phyloP scores from a whole-genome alignment of 2,797 vertebrate species.

The Alosa sapidissima region DNA sequence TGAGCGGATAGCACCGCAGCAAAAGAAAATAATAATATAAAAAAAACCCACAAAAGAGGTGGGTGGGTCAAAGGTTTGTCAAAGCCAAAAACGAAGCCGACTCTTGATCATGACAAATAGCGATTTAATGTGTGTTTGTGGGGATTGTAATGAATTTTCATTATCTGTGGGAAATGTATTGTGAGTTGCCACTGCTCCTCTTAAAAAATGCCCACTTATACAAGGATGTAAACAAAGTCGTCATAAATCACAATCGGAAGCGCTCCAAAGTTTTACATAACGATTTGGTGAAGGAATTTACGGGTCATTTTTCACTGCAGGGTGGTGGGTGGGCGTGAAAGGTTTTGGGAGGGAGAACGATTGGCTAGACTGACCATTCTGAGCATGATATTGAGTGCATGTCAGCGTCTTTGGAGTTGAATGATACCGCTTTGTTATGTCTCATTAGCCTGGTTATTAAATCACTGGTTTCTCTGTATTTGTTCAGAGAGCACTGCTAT shows the following conservation, averaged over 20 bases:
- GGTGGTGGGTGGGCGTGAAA: not conserved
- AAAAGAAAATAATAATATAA: not conserved
- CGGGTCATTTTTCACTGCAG: not conserved
- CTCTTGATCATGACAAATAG: constrained; percentile 18
- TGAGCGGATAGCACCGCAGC: not conserved
- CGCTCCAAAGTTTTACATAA: not conserved
- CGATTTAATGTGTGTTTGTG: constrained; percentile 6
- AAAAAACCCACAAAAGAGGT: not conserved
- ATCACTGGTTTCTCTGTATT: not conserved
- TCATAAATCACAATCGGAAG: constrained; percentile 15
- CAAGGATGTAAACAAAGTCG: constrained; percentile 6
- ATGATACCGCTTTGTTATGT: constrained; percentile 19
- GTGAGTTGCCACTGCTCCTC: constrained; percentile 16
- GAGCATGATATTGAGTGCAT: constrained; percentile 21
- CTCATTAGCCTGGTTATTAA: constrained; percentile 22
- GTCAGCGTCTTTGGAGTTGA: constrained; percentile 3
- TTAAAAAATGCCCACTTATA: constrained; percentile 10
- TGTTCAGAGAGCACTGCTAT: constrained; percentile 3
- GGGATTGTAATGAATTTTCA: constrained; percentile 18
- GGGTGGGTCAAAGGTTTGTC: constrained; percentile 25
- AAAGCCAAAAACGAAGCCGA: constrained; percentile 10
- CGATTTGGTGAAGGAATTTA: constrained; percentile 18
- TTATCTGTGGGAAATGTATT: constrained; percentile 25
- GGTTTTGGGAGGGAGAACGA: not conserved
- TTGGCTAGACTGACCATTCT: constrained; percentile 6